Base-by-base conservation (phyloP, 2,797 vertebrate species). In the Labroides dimidiatus region DNA sequence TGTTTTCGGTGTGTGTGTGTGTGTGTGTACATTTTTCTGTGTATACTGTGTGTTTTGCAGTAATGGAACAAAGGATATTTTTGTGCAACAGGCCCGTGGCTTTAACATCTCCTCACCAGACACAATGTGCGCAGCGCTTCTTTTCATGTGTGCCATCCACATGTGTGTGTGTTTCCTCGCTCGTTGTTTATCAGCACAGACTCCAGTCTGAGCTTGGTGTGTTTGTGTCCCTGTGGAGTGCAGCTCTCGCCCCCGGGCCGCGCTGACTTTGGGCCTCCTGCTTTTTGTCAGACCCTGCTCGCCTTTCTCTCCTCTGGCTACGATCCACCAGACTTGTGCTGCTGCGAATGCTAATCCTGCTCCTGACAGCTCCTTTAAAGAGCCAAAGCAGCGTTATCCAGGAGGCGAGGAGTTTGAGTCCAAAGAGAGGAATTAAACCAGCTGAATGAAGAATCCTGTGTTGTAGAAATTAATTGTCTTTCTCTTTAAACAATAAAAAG, bases 21-120 rank as follows among this genome's bases (percentile, higher is more conserved):
- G 47, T 48, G 10, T 60, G 49, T 58, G 41, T 60, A 16, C 11
- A 12, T 39, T n/a, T 44, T 0, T 17, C 44, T 55, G 45, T 67
- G 37, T 54, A 60, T 27, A 27, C 36, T 72, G 56, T 82, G 71
- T 81, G 66, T 80, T 53, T 36, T 76, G 64, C 52, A 56, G 64
- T 47, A 53, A 51, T 0, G 61, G 66, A 89, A 92, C 92, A 93
- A 92, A 91, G 79, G 65, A 53, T 77, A 43, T 62, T 85, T 90
- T 89, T 91, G 82, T 92, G 54, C 39, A 43, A 57, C 65, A 69
- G 65, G 64, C 80, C 80, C 30, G 23, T 85, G 83, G 85, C 81
- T 86, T 75, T 72, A 83, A 49, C 54, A 75, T 87, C 82, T 91
- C 80, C 84, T 88, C 62, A 45, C 78, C 82, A 79, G 75, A 90